These are phyloP conservation scores for Tenthredo mesomela DNA, from an alignment of 2,888 invertebrate species.

Conservation along the genomic window DNA sequence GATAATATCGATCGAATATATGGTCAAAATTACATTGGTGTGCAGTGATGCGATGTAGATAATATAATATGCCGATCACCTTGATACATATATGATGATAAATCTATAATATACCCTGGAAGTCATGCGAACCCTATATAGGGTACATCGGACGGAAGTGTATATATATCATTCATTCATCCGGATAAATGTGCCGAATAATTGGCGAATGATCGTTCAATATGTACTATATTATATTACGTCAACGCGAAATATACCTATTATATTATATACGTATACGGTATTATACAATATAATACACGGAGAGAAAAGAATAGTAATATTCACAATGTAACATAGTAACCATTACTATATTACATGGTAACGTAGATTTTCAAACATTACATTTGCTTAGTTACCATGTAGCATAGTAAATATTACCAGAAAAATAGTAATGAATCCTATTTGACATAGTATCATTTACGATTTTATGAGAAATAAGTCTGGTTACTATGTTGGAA, in stretches of 20 bases:
- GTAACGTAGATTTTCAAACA: no score
- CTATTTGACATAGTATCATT: no score
- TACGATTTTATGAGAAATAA: no score
- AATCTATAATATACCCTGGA: neutral
- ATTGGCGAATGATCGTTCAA: neutral
- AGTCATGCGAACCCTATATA: neutral
- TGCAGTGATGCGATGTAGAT: neutral
- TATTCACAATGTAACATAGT: no score
- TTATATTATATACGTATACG: neutral
- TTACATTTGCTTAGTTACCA: no score
- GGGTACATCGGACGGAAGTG: neutral
- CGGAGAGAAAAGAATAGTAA: no score
- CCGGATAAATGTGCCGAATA: neutral
- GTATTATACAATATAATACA: no score
- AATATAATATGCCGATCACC: neutral
- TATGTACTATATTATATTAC: no score
- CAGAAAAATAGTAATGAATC: no score
- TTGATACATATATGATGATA: neutral
- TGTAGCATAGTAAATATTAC: no score
- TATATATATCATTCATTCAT: slow-evolving; percentile 6
- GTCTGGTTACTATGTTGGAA: no score
- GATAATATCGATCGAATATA: neutral
- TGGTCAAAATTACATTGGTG: neutral
- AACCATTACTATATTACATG: no score
- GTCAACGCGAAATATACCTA: neutral